phyloP scores from a whole-genome alignment of 2,888 invertebrate genomes.

The Tridacna crocea region DNA sequence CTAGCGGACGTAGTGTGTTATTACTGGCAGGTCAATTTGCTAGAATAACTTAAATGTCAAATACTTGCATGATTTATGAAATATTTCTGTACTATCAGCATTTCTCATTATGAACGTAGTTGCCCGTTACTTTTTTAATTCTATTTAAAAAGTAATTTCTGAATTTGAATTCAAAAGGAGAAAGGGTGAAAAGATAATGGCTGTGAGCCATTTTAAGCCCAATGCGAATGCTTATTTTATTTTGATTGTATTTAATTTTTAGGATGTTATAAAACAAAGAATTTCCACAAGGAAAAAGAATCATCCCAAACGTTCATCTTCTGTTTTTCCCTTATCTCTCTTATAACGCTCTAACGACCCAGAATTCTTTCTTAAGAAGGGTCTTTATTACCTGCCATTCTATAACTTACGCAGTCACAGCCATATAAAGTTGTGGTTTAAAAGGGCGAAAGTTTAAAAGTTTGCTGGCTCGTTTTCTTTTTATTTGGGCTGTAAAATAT shows the following conservation, averaged over 20 bases:
- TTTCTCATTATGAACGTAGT: too few relatives aligned
- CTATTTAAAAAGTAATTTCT: too few relatives aligned
- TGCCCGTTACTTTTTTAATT: too few relatives aligned
- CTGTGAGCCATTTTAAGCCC: background rate
- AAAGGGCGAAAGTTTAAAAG: slow-evolving; percentile 12
- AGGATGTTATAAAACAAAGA: slow-evolving; percentile 51
- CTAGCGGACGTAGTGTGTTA: too few relatives aligned
- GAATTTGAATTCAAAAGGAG: background rate
- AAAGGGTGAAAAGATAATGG: background rate
- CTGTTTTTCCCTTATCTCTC: background rate
- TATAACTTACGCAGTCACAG: background rate
- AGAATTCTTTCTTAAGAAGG: background rate
- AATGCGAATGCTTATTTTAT: slow-evolving; percentile 45
- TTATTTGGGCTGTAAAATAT: slow-evolving; percentile 26
- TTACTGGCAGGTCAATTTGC: too few relatives aligned
- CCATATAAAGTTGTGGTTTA: slow-evolving; percentile 11
- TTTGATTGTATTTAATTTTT: slow-evolving; percentile 56
- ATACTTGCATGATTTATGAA: too few relatives aligned
- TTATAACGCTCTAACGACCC: background rate
- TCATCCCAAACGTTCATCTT: slow-evolving; percentile 1
- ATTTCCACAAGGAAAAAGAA: background rate
- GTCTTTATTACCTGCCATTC: slow-evolving; percentile 4
- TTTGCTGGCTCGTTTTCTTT: background rate
- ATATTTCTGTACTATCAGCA: too few relatives aligned
- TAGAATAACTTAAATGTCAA: too few relatives aligned